phyloP scores from a whole-genome alignment of 1,140 invertebrate genomes.

The Lasioglossum baleicum region DNA sequence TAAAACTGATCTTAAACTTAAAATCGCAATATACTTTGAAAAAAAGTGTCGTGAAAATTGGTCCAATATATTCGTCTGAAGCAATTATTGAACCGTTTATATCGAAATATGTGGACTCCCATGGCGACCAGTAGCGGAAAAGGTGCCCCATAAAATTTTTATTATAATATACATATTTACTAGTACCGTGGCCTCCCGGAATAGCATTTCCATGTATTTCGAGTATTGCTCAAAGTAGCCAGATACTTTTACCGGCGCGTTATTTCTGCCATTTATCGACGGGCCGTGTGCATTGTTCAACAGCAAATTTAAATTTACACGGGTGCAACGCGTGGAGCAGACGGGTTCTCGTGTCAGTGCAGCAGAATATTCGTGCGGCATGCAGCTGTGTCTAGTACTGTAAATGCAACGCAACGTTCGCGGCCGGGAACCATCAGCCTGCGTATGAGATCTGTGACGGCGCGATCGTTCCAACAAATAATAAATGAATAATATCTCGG shows the following conservation, averaged over 20 bases:
- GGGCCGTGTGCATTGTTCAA: not conserved
- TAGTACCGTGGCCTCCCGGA: not conserved
- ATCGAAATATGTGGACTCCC: no score
- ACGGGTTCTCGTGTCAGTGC: not conserved
- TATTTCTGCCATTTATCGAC: not conserved
- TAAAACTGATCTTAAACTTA: no score
- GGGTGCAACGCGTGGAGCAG: not conserved
- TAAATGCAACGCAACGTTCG: no score
- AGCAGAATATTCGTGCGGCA: not conserved
- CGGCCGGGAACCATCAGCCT: not conserved
- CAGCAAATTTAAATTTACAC: constrained; percentile 14
- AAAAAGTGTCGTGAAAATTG: no score
- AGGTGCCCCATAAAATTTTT: no score
- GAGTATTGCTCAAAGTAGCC: not conserved
- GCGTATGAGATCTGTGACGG: no score
- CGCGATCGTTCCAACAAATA: not conserved
- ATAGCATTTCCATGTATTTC: not conserved
- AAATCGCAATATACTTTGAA: no score
- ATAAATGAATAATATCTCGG: constrained; percentile 14
- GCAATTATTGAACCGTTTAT: no score
- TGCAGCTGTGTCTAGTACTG: constrained; percentile 1
- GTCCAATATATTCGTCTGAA: no score
- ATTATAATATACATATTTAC: no score
- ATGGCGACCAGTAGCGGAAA: no score
- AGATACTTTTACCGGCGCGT: not conserved